Conservation (phyloP, 1,140 invertebrate genomes). For the Idris sp. region DNA sequence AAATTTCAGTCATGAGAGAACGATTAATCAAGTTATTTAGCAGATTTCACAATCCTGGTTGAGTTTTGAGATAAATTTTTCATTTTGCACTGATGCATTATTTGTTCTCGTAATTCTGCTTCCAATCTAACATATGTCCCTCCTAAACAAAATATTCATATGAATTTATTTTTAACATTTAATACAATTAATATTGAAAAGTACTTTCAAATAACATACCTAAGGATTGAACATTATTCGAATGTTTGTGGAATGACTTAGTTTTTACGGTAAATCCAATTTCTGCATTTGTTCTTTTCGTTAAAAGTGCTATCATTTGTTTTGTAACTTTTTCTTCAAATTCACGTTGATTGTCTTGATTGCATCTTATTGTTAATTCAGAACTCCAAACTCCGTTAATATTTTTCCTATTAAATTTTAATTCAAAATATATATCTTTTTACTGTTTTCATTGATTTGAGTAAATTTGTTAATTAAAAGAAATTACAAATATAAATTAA, state of each 20-base stretch:
- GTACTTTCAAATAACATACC: conserved; percentile 68
- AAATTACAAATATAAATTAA: too few species aligned
- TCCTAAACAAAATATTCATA: conserved; percentile 74
- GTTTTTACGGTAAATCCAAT: conserved; percentile 60
- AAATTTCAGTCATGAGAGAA: too few species aligned
- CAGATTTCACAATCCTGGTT: conserved; percentile 52
- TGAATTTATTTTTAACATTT: conserved; percentile 26
- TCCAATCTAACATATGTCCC: conserved; percentile 85
- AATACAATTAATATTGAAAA: too few species aligned
- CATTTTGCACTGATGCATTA: conserved; percentile 65
- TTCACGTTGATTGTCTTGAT: conserved; percentile 90
- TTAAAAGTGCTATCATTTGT: conserved; percentile 83
- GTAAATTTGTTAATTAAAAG: too few species aligned
- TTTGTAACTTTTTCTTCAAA: conserved; percentile 86
- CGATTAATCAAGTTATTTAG: too few species aligned
- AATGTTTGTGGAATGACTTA: conserved; percentile 61
- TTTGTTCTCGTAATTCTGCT: conserved; percentile 84
- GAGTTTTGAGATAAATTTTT: conserved; percentile 63
- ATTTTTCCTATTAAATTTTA: too few species aligned
- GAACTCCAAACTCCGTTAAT: conserved; percentile 84
- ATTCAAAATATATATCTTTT: too few species aligned
- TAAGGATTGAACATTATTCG: conserved; percentile 67
- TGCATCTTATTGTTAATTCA: conserved; percentile 86
- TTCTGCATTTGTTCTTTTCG: conserved; percentile 74
- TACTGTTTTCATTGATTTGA: too few species aligned